Evolutionary conservation across 2,113 vertebrate species (phyloP).

Genomic region (Epinephelus fuscoguttatus): DNA sequence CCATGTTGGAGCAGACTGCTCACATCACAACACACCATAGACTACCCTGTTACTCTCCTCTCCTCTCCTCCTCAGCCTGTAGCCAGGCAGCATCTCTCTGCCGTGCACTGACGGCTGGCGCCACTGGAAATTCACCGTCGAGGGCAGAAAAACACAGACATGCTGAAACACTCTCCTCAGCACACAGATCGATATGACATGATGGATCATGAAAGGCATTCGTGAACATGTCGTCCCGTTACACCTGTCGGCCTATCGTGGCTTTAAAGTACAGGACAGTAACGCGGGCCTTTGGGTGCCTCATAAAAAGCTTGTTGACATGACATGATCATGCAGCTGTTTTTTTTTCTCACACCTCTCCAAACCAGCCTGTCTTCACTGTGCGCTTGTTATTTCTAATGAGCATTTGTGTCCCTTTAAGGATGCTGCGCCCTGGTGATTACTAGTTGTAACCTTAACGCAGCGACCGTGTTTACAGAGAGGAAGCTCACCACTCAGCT

Average conservation of each 20-base stretch:
- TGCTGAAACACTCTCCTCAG: conserved; percentile 5
- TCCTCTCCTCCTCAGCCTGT: conserved; percentile 40
- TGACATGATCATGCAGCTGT: conserved; percentile 54
- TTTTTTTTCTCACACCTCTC: neutral
- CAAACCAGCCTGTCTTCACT: conserved; percentile 16
- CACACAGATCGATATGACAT: conserved; percentile 69
- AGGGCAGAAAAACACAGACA: neutral
- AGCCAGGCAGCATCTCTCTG: conserved; percentile 63
- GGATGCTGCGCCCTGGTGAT: conserved; percentile 49
- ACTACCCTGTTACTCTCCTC: conserved; percentile 37
- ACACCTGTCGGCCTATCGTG: conserved; percentile 71
- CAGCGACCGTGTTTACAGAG: conserved; percentile 40
- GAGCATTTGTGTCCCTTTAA: neutral
- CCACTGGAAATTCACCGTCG: conserved; percentile 52
- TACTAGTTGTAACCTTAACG: conserved; percentile 21
- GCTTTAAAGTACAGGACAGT: conserved; percentile 9
- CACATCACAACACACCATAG: conserved; percentile 74
- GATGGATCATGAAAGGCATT: conserved; percentile 39
- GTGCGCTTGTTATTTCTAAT: conserved; percentile 2
- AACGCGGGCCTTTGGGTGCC: conserved; percentile 32
- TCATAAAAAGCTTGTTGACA: conserved; percentile 31
- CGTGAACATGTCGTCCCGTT: conserved; percentile 71
- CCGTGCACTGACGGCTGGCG: conserved; percentile 44
- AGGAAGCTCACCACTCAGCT: neutral
- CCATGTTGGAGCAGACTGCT: conserved; percentile 80